Evolutionary conservation across 2,113 vertebrate species (phyloP).

Genomic region (Machaerirhynchus nigripectus): DNA sequence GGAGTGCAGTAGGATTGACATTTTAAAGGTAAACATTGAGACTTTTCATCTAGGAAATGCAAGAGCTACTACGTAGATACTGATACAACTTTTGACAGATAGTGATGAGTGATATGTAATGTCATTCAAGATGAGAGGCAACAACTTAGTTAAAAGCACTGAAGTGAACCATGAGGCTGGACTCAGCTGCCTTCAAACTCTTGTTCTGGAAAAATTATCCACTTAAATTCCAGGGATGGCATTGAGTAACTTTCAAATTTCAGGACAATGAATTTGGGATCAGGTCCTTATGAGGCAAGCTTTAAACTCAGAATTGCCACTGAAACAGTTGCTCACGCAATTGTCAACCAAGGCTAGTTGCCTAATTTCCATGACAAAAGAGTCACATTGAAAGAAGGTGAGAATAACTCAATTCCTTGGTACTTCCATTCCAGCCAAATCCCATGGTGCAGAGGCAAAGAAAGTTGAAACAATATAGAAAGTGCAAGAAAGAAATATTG

Average conservation of each 20-base stretch:
- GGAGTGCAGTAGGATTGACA: conserved; percentile 28
- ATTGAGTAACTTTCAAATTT: neutral
- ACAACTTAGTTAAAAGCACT: neutral
- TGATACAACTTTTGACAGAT: conserved; percentile 8
- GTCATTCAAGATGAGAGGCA: neutral
- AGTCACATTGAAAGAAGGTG: neutral
- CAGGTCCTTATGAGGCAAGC: neutral
- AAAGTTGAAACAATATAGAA: neutral
- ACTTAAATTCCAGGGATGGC: neutral
- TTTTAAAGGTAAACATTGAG: conserved; percentile 62
- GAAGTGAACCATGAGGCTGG: neutral
- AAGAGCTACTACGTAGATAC: conserved; percentile 11
- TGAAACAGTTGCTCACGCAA: neutral
- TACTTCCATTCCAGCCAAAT: neutral
- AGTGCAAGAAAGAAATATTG: neutral
- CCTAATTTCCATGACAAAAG: neutral
- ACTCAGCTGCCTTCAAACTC: neutral
- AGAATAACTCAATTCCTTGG: neutral
- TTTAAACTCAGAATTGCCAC: neutral
- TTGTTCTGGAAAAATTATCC: neutral
- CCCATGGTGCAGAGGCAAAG: neutral
- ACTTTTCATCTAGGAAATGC: conserved; percentile 30
- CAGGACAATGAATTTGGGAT: neutral
- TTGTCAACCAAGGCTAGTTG: neutral
- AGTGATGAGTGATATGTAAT: neutral